Base-by-base conservation (phyloP, 2,888 invertebrate genomes). In the Athripsodes cinereus region DNA sequence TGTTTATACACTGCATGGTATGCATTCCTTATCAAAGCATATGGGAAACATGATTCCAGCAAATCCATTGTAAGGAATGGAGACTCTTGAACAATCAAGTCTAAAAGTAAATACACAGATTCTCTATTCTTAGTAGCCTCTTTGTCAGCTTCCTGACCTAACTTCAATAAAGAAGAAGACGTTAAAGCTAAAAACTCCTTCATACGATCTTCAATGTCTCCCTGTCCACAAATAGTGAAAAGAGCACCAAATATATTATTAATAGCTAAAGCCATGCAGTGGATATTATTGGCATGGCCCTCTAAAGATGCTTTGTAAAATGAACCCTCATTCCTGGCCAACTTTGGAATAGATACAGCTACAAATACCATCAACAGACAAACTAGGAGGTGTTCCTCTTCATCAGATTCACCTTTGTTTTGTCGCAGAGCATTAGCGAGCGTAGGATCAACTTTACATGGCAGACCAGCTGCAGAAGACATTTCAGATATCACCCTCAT, bases 21-120 rank as follows among this genome's bases (percentile, higher is more conserved):
- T 67, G 99, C 96, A 72, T 98, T 98, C 59, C 99, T 85, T 68
- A 99, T 92, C 53, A 99, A 82, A 20, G 96, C 96, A 71, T 99
- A 99, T 0, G 99, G 99, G 74, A 99, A 99, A 74, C 99, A 99
- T 11, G 96, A 96, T 74, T 99, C 99, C 65, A 99, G 76, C 64
- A 99, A 81, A 78, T 99, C 98, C 96, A 97, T 97, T 1, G 98
- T 98, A 21, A 99, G 81, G 77, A 96, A 99, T 13, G 97, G 96
- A 13, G 96, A 98, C 72, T 97, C 95, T 73, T 97, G 95, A 46
- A 99, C 98, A 71, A 99, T 95, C 77, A 96, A 88, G 75, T 99
- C 97, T 2, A 99, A 80, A 31, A 99, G 80, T 56, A 99, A 83
- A 75, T 99, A 99, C 40, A 98, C 93, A 0, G 97, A 96, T 73